phyloP scores from a whole-genome alignment of 1,140 invertebrate species.

The Coboldia fuscipes region DNA sequence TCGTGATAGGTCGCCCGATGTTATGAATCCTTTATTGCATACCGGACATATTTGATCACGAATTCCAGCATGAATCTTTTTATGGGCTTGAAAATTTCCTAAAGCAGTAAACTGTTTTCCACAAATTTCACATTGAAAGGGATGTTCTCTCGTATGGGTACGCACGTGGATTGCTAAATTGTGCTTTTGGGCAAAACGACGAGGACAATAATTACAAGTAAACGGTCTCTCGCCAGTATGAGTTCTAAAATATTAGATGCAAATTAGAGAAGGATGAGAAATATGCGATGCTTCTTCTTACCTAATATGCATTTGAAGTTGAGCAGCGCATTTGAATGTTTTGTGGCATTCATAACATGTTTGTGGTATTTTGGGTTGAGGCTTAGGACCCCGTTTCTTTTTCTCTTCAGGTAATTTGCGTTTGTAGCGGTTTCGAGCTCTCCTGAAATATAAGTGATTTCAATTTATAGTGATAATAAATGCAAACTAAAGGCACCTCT shows the following conservation, averaged over 20 bases:
- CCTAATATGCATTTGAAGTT: constrained; percentile 31
- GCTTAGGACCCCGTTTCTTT: constrained; percentile 31
- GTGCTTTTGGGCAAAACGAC: constrained; percentile 64
- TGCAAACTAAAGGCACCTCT: not conserved
- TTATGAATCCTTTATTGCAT: constrained; percentile 44
- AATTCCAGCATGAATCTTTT: constrained; percentile 31
- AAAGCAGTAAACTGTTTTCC: constrained; percentile 32
- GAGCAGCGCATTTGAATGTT: constrained; percentile 32
- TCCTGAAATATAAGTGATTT: not conserved
- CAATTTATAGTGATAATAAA: not conserved
- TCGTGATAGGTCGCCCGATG: constrained; percentile 40
- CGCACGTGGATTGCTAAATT: constrained; percentile 69
- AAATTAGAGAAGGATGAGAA: not conserved
- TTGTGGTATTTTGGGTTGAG: constrained; percentile 28
- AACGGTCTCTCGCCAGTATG: constrained; percentile 41
- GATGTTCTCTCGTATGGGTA: constrained; percentile 58
- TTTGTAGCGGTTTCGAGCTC: constrained; percentile 22
- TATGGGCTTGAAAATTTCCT: constrained; percentile 31
- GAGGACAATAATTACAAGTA: constrained; percentile 47
- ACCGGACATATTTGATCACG: constrained; percentile 38
- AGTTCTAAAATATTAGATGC: constrained; percentile 20
- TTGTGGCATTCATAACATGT: constrained; percentile 31
- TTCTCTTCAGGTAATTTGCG: constrained; percentile 30
- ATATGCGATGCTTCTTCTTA: not conserved
- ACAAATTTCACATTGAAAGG: constrained; percentile 64